Conservation (phyloP, 1,140 invertebrate genomes). For the Drosophila navojoa region DNA sequence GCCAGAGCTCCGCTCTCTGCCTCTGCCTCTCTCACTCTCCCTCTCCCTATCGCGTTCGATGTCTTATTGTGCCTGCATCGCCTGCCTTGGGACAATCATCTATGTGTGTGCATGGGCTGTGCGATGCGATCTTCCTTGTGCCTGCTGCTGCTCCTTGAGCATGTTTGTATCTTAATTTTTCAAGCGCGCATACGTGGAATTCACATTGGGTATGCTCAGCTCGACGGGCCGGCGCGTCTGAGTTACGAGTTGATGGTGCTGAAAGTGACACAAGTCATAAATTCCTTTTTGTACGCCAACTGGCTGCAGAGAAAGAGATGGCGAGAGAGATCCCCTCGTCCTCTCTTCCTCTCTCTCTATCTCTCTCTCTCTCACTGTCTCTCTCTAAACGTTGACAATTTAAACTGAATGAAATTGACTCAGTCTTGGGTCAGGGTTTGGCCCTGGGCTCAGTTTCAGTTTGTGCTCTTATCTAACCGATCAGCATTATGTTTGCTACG, state of each 20-base stretch:
- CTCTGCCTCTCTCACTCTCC: neutral
- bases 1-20: constrained; percentile 21
- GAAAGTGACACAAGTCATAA: constrained; percentile 83
- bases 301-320: constrained; percentile 2
- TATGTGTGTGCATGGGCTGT: constrained; percentile 14
- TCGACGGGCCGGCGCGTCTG: constrained; percentile 55
- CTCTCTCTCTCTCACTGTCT: no score
- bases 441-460: constrained; percentile 7
- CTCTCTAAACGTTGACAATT: constrained; percentile 56
- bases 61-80: constrained; percentile 17
- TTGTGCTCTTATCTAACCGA: constrained; percentile 46
- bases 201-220: constrained; percentile 42
- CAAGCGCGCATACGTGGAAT: constrained; percentile 79
- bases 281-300: constrained; percentile 68
- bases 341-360: no score
- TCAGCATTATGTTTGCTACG: constrained; percentile 47
- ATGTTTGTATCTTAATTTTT: constrained; percentile 80
- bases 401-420: constrained; percentile 67
- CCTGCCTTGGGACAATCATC: constrained; percentile 35
- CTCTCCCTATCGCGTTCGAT: neutral
- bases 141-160: constrained; percentile 68
- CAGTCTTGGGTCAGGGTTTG: constrained; percentile 31
- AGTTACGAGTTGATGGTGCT: constrained; percentile 82
- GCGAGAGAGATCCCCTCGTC: neutral
- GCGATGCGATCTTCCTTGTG: constrained; percentile 56